Base-by-base conservation (phyloP, 2,797 vertebrate genomes). In the Delichon dasypus region DNA sequence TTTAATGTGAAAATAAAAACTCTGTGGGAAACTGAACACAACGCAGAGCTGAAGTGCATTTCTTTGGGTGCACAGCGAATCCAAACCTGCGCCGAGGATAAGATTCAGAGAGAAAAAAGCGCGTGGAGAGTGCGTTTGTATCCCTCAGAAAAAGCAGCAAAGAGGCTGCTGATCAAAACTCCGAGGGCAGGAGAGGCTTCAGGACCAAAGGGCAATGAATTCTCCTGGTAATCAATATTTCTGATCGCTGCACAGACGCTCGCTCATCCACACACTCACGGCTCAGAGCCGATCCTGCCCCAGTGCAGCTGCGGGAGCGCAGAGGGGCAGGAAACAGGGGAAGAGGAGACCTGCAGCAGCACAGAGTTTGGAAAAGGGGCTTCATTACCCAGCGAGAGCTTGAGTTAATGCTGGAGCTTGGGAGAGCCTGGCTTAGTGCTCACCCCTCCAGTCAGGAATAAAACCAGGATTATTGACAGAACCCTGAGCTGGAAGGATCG, bases 191-290 rank as follows among this genome's bases (percentile, higher is more conserved):
- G 47, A 68, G 44, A 91, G 51, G 54, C 55, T 76, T 38, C 54
- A n/a, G 64, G 32, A 61, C 45, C 42, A 61, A 78, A 48, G 4
- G 27, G 50, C 53, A 60, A 62, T 11, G 8, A 53, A n/a, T 42
- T 8, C 55, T 27, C 12, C 5, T 14, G 1, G 6, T 16, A 3
- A 5, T 26, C 5, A 7, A 16, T 11, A 40, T 14, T 20, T 45
- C 4, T 34, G 27, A 36, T 36, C n/a, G 4, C 47, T 62, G 55
- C 5, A 29, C 34, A 38, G 60, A 38, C 15, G 47, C 73, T 30
- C 70, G 53, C 21, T 6, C 38, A 42, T 12, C 16, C 34, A 9
- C 75, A 51, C 16, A 21, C 26, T 25, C 8, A 2, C 1, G 5
- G 76, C 44, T 32, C 2, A 1, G 3, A 11, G 72, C 54, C 9